Conservation (phyloP, 53 echinoderm and acorn worm species). For the Echinometra lucunter region DNA sequence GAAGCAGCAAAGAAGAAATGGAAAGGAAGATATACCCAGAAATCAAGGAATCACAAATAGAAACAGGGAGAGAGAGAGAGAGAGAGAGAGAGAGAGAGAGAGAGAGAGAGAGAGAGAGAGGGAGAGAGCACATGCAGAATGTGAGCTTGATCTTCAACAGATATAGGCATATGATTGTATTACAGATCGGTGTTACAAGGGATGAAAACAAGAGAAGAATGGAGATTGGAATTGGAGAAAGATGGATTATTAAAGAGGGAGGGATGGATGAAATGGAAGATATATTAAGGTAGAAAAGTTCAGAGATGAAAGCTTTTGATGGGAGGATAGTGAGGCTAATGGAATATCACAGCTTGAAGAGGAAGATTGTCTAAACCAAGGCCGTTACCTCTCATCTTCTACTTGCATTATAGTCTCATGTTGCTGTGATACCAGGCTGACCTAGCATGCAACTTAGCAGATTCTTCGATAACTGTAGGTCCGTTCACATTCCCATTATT, state of each 20-base stretch:
- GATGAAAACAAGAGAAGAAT: not conserved
- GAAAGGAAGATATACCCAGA: not conserved
- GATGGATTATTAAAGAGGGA: too few species aligned
- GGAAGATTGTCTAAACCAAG: not conserved
- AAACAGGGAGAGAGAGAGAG: too few species aligned
- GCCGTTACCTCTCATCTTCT: not conserved
- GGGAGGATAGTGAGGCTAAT: constrained; percentile 10
- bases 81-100: too few species aligned
- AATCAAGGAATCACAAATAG: not conserved
- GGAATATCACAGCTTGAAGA: constrained; percentile 40
- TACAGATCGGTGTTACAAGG: not conserved
- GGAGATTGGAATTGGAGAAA: not conserved
- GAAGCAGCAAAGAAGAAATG: not conserved
- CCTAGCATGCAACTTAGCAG: not conserved
- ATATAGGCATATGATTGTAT: not conserved
- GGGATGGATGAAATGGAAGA: not conserved
- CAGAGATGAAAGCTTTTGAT: not conserved
- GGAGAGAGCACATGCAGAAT: too few species aligned
- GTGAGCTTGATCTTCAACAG: not conserved
- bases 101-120: not conserved
- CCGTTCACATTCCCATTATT: not conserved
- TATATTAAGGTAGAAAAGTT: not conserved
- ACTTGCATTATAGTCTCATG: constrained; percentile 47
- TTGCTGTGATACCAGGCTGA: constrained; percentile 1
- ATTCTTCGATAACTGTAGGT: constrained; percentile 1